A percentile compares a stretch with the other conserved stretches of the same genome.
Evolutionary conservation across 1,140 invertebrate species (phyloP).

Genomic region (Drosophila truncata): DNA sequence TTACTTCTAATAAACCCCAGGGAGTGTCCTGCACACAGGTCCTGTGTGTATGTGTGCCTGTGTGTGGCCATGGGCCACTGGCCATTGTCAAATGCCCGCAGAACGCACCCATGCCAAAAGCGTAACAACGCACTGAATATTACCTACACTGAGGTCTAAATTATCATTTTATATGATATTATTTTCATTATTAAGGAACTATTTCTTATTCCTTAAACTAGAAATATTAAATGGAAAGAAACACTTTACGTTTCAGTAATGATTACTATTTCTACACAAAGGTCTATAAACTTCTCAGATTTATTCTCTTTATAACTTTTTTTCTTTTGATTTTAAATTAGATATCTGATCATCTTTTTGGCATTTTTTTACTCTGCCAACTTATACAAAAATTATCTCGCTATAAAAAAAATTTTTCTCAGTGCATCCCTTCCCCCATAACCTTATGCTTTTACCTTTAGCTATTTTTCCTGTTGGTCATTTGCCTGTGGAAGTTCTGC

Average conservation of each 20-base stretch:
- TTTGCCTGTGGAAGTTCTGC: conserved; percentile 46
- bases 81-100: conserved; percentile 29
- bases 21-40: conserved; percentile 38
- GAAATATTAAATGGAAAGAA: background rate
- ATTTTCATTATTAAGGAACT: background rate
- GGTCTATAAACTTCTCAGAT: too few species aligned
- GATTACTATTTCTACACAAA: too few species aligned
- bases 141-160: conserved; percentile 11
- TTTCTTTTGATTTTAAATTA: background rate
- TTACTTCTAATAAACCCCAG: conserved; percentile 76
- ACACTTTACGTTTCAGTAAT: background rate
- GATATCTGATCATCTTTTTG: background rate
- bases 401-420: background rate
- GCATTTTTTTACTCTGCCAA: background rate
- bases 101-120: conserved; percentile 46
- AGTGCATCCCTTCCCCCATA: conserved; percentile 6
- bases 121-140: conserved; percentile 37
- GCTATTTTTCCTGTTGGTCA: conserved; percentile 39
- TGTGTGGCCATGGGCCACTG: conserved; percentile 1
- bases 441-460: conserved; percentile 25
- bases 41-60: conserved; percentile 10
- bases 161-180: too few species aligned
- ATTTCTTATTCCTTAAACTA: too few species aligned
- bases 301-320: background rate
- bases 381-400: too few species aligned